Base-by-base conservation (phyloP, 2,888 invertebrate species). In the Melanchra persicariae region DNA sequence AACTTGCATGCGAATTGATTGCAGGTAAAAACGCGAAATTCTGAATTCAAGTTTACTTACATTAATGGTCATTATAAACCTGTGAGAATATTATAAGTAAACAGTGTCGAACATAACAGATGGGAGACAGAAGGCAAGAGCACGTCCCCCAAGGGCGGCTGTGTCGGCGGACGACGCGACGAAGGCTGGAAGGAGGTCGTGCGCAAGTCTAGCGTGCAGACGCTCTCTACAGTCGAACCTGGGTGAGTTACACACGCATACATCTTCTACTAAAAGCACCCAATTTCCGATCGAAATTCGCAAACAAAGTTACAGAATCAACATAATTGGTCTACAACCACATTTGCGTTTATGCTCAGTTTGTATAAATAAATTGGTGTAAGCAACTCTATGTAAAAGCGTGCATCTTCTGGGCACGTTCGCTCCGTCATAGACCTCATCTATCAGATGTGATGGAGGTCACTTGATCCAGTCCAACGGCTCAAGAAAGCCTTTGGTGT, bases 121-220 rank as follows among this genome's bases (percentile, higher is more conserved):
- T 95, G 95, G 94, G 96, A 96, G 85, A 83, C 87, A 66, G 95
- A 94, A 30, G 87, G 87, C 80, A 96, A 95, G 84, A 96, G 96
- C 71, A 97, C 97, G 54, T 97, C 97, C 83, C 97, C 97, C 1
- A 98, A 97, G 89, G 97, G 97, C 89, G 96, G 95, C 57, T 90
- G 90, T 79, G 90, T 90, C 60, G 91, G 93, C 58, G 92, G 88
- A 93, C 97, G 98, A 77, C 98, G 98, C 83, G 98, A 99, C 88
- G 99, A 99, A 89, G 99, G 99, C 17, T 99, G 99, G 99, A 99
- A 99, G 91, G 99, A 99, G 95, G 99, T 99, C 58, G 98, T 98
- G 45, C 97, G 98, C 91, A 98, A 98, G 96, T 98, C 97, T 71
- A 97, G 97, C 73, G 97, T 97, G 37, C 97, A 97, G 88, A 91